Conservation (phyloP, 2,113 vertebrate species). For the Pycnonotus jocosus region DNA sequence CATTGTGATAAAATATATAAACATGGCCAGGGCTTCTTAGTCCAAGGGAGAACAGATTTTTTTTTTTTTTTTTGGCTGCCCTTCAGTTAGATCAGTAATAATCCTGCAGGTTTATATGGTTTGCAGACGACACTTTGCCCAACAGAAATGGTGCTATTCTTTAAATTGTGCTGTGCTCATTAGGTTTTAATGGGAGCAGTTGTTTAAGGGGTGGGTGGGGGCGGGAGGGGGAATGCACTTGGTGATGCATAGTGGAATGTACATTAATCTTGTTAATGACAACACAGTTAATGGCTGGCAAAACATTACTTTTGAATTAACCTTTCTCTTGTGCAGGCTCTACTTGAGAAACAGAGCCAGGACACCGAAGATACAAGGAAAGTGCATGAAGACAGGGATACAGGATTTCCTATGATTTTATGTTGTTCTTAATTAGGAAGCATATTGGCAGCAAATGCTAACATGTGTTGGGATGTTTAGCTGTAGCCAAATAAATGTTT, state of each 20-base stretch:
- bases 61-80: slow-evolving; percentile 30
- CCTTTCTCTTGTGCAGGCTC: slow-evolving; percentile 47
- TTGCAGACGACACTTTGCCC: slow-evolving; percentile 42
- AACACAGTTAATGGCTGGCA: slow-evolving; percentile 71
- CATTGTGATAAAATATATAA: slow-evolving; percentile 47
- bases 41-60: slow-evolving; percentile 15
- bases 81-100: slow-evolving; percentile 55
- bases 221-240: slow-evolving; percentile 53
- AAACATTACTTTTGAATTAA: slow-evolving; percentile 75
- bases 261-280: slow-evolving; percentile 76
- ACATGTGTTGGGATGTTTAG: slow-evolving; percentile 89
- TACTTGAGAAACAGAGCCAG: slow-evolving; percentile 64
- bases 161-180: slow-evolving; percentile 64
- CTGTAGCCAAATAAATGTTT: slow-evolving; percentile 93
- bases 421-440: slow-evolving; percentile 87
- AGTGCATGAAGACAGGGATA: slow-evolving; percentile 73
- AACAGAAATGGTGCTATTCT: slow-evolving; percentile 45
- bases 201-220: slow-evolving; percentile 63
- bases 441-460: slow-evolving; percentile 85
- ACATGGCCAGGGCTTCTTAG: slow-evolving; percentile 3
- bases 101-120: slow-evolving; percentile 52
- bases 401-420: slow-evolving; percentile 86
- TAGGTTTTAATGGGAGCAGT: slow-evolving; percentile 75
- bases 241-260: slow-evolving; percentile 68
- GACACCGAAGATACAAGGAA: slow-evolving; percentile 60